Percentiles rank a stretch among this genome's conserved stretches.
These are phyloP conservation scores for Heptranchias perlo DNA, from an alignment of 2,113 vertebrate genomes.

Conservation along the genomic window DNA sequence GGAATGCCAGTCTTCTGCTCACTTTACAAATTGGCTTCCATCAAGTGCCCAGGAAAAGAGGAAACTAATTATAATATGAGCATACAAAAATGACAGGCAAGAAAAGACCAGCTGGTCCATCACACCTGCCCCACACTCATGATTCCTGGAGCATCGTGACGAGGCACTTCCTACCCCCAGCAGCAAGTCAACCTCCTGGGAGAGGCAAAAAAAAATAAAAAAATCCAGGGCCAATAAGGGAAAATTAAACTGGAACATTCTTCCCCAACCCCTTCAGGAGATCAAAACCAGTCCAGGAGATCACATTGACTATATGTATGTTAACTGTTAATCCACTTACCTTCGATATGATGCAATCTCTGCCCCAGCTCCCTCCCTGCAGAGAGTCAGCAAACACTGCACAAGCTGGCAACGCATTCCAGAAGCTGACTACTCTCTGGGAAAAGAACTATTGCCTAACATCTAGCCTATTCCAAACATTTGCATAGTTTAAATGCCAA, in stretches of 20 bases:
- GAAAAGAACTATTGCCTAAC: too few species aligned
- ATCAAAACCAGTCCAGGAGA: too few species aligned
- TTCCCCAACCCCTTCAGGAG: background rate
- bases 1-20: background rate
- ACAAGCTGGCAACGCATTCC: too few species aligned
- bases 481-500: too few species aligned
- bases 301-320: too few species aligned
- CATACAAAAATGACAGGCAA: background rate
- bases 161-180: background rate
- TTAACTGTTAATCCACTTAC: too few species aligned
- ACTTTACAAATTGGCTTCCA: background rate
- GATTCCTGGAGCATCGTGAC: too few species aligned
- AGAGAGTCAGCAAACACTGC: too few species aligned
- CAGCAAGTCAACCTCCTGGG: background rate
- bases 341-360: too few species aligned
- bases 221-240: background rate
- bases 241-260: background rate
- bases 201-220: background rate
- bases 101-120: background rate
- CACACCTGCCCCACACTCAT: background rate
- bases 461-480: too few species aligned
- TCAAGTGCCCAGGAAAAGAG: background rate
- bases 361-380: too few species aligned
- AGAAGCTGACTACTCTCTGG: too few species aligned
- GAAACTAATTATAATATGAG: background rate